A percentile compares a stretch with the other conserved stretches of the same genome.
phyloP scores from a whole-genome alignment of 2,888 invertebrate species.

The Camptogramma bilineatum region DNA sequence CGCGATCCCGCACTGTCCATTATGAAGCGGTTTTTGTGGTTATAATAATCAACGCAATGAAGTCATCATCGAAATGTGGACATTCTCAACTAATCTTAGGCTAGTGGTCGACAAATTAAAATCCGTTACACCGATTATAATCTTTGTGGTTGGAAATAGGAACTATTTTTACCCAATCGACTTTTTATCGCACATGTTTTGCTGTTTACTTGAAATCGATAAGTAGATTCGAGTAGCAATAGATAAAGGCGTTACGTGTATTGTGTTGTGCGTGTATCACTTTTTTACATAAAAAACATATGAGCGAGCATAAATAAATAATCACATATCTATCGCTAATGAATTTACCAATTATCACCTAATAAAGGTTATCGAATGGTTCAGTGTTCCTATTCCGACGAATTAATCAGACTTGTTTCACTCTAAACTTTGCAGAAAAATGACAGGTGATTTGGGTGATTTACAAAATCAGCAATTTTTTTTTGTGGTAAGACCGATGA shows the following conservation, averaged over 20 bases:
- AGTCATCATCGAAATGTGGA: slow-evolving; percentile 68
- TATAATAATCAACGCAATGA: slow-evolving; percentile 75
- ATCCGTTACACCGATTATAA: slow-evolving; percentile 4
- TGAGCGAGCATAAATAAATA: slow-evolving; percentile 1
- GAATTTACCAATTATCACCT: slow-evolving; percentile 29
- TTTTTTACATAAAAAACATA: slow-evolving; percentile 8
- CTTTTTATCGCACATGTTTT: background rate
- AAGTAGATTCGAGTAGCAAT: background rate
- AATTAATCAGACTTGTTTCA: slow-evolving; percentile 36
- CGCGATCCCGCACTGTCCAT: slow-evolving; percentile 63
- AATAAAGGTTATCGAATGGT: slow-evolving; percentile 39
- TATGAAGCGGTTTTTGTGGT: slow-evolving; percentile 67
- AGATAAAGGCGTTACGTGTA: background rate
- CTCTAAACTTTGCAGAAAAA: slow-evolving; percentile 3
- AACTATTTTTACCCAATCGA: background rate
- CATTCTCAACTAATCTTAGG: slow-evolving; percentile 44
- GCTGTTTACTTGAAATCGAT: slow-evolving; percentile 1
- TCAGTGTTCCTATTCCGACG: slow-evolving; percentile 42
- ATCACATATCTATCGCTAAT: slow-evolving; percentile 13
- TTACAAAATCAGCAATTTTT: no score
- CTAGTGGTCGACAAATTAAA: slow-evolving; percentile 24
- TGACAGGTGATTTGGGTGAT: background rate
- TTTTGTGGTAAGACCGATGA: no score
- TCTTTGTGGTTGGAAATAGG: slow-evolving; percentile 1
- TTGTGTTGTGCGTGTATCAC: slow-evolving; percentile 7